Evolutionary conservation across 2,888 invertebrate species (phyloP).

Genomic region (Tuberolachnus salignus): DNA sequence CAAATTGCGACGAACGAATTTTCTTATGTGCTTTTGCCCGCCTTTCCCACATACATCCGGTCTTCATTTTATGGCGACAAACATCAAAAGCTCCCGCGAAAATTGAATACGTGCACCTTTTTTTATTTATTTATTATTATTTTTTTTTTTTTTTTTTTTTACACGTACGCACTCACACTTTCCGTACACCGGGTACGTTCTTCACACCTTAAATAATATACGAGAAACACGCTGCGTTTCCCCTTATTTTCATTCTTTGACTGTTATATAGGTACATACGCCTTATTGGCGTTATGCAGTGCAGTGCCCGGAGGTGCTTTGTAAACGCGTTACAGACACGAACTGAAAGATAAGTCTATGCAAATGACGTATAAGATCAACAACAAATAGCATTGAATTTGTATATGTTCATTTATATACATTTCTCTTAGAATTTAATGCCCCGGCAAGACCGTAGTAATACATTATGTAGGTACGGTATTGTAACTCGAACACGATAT

Average conservation of each 20-base stretch:
- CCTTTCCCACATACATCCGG: constrained; percentile 24
- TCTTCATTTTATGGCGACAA: constrained; percentile 48
- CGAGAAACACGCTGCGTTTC: constrained; percentile 28
- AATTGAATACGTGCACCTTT: constrained; percentile 52
- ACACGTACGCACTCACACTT: constrained; percentile 42
- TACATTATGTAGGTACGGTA: no score
- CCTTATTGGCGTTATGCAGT: constrained; percentile 37
- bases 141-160: constrained; percentile 2
- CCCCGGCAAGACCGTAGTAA: no score
- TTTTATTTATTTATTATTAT: constrained; percentile 52
- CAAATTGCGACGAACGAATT: constrained; percentile 38
- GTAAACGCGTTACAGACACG: constrained; percentile 39
- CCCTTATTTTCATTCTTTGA: constrained; percentile 46
- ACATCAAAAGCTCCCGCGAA: constrained; percentile 51
- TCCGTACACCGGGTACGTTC: constrained; percentile 16
- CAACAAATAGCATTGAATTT: constrained; percentile 1
- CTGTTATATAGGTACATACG: constrained; percentile 11
- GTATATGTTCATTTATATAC: constrained; percentile 13
- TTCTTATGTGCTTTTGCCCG: constrained; percentile 3
- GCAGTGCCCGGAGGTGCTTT: constrained; percentile 24
- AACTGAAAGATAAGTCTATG: constrained; percentile 42
- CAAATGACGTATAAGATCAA: constrained; percentile 40
- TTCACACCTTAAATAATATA: constrained; percentile 49
- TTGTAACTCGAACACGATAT: no score
- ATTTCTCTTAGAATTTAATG: neutral